These are phyloP conservation scores for Ictalurus furcatus DNA, from an alignment of 2,113 vertebrate species.

Conservation along the genomic window DNA sequence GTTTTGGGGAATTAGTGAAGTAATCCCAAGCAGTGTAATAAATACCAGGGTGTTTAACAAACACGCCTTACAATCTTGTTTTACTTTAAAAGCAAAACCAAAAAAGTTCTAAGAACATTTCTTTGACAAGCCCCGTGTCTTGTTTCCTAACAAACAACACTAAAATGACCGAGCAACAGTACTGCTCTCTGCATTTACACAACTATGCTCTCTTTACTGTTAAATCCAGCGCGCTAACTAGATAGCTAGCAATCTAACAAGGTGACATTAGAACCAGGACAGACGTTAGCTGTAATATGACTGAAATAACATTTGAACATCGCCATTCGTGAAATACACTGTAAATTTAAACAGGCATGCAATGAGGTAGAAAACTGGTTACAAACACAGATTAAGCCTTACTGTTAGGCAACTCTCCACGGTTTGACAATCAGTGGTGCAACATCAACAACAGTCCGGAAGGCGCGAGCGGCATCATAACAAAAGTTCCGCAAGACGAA, in stretches of 20 bases:
- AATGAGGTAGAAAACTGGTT: neutral
- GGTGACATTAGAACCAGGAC: neutral
- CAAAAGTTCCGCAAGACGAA: slow-evolving; percentile 54
- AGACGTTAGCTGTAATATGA: neutral
- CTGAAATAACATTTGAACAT: neutral
- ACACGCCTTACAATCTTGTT: neutral
- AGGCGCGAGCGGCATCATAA: fast-evolving
- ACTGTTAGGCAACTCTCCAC: slow-evolving; percentile 43
- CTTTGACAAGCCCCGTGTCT: neutral
- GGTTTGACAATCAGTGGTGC: slow-evolving; percentile 42
- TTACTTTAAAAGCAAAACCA: too few relatives aligned
- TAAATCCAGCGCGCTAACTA: neutral
- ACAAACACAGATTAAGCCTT: slow-evolving; percentile 44
- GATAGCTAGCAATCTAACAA: neutral
- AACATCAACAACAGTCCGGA: slow-evolving; percentile 57
- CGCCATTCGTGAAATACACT: neutral
- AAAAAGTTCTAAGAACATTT: neutral
- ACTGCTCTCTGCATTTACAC: too few relatives aligned
- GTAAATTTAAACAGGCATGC: neutral
- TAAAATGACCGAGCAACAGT: neutral
- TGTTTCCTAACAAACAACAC: neutral
- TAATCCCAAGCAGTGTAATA: neutral
- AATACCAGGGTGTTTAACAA: neutral
- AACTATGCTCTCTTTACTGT: neutral
- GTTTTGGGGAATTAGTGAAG: neutral